Conservation (phyloP, 2,888 invertebrate genomes). For the Norana najaformis region DNA sequence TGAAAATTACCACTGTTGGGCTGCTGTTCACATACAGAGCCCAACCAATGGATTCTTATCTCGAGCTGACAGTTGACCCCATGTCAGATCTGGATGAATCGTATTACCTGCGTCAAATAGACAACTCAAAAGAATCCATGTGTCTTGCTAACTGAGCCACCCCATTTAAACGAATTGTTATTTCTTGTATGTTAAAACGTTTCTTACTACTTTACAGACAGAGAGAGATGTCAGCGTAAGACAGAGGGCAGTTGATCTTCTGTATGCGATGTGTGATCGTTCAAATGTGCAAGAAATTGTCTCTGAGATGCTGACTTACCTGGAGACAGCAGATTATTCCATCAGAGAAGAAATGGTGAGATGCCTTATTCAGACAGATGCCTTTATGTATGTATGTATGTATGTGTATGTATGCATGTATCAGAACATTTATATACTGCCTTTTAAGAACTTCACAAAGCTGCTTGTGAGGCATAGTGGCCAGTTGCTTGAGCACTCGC, state of each 20-base stretch:
- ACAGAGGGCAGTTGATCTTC: conserved; percentile 94
- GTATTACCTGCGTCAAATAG: too few relatives aligned
- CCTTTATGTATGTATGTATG: not conserved
- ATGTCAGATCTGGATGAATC: too few relatives aligned
- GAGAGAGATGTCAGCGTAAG: conserved; percentile 97
- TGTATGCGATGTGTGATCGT: conserved; percentile 99
- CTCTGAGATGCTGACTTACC: conserved; percentile 96
- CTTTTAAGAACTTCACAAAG: not conserved
- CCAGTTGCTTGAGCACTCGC: too few relatives aligned
- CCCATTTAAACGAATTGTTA: not conserved
- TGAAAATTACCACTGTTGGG: too few relatives aligned
- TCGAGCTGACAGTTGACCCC: too few relatives aligned
- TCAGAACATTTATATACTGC: not conserved
- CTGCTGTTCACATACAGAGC: too few relatives aligned
- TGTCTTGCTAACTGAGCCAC: not conserved
- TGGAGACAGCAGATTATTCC: conserved; percentile 98
- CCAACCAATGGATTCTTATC: too few relatives aligned
- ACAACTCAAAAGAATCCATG: too few relatives aligned
- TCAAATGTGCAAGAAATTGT: conserved; percentile 99
- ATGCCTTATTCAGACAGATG: not conserved
- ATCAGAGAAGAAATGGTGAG: conserved; percentile 97
- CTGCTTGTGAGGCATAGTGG: too few relatives aligned
- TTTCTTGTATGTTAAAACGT: not conserved
- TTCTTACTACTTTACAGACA: conserved; percentile 68
- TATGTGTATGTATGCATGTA: not conserved